A percentile compares a stretch with the other conserved stretches of the same genome.
These are phyloP conservation scores for Passer montanus DNA, from an alignment of 2,113 vertebrate genomes.

Conservation along the genomic window DNA sequence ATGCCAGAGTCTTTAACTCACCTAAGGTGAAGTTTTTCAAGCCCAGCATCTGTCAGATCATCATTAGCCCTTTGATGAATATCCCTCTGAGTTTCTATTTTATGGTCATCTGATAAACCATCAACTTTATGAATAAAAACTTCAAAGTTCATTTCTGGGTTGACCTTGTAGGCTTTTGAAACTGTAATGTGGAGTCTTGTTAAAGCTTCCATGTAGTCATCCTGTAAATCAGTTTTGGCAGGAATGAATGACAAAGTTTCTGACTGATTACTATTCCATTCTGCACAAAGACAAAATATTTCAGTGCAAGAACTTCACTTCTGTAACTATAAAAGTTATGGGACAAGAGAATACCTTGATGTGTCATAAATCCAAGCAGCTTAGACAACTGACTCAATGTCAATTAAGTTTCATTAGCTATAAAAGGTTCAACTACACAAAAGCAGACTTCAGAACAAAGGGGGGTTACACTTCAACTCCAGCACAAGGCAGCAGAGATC, in stretches of 20 bases:
- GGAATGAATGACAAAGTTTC: neutral
- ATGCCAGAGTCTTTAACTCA: conserved; percentile 6
- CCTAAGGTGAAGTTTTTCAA: conserved; percentile 99
- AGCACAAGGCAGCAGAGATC: neutral
- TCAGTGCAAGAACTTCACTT: neutral
- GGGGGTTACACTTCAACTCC: neutral
- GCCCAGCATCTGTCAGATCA: conserved; percentile 93
- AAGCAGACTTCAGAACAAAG: neutral
- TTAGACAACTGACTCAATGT: too few relatives aligned
- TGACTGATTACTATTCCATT: neutral
- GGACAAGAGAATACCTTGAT: neutral
- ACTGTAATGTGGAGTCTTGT: conserved; percentile 96
- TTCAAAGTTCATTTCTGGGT: conserved; percentile 99
- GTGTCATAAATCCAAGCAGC: neutral
- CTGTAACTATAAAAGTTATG: neutral
- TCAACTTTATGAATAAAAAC: conserved; percentile 99
- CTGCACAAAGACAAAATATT: neutral
- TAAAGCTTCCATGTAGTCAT: conserved; percentile 98
- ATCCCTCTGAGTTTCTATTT: conserved; percentile 99
- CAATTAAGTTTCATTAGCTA: neutral
- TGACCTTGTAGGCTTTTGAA: conserved; percentile 96
- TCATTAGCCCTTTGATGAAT: conserved; percentile 99
- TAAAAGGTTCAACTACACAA: neutral
- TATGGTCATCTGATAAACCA: conserved; percentile 97
- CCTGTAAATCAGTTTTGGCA: conserved; percentile 78